These are phyloP conservation scores for Vulpes ferrilata DNA, from an alignment of 2,113 vertebrate genomes.

Conservation along the genomic window DNA sequence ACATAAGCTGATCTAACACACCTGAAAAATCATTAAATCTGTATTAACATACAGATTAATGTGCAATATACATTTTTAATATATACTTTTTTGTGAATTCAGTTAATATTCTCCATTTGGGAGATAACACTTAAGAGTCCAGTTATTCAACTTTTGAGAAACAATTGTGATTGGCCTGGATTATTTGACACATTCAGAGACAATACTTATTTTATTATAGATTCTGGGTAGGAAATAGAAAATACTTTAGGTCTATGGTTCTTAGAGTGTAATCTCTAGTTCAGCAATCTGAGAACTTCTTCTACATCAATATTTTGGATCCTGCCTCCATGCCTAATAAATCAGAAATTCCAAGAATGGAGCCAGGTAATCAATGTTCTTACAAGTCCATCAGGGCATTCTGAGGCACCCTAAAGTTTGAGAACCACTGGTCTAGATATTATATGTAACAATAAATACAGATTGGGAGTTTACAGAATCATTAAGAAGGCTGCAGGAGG, in stretches of 20 bases:
- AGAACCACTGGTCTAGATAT: background rate
- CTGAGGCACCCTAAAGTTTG: background rate
- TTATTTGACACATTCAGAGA: background rate
- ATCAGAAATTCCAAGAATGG: background rate
- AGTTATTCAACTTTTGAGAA: background rate
- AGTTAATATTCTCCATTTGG: background rate
- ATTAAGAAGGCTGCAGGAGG: background rate
- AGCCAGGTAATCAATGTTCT: background rate
- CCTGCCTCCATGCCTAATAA: background rate
- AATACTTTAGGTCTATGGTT: background rate
- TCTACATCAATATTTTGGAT: background rate
- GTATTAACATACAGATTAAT: background rate
- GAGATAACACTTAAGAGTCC: background rate
- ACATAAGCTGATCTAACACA: background rate
- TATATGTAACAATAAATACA: slow-evolving; percentile 2
- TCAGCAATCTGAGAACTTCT: background rate
- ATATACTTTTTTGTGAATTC: background rate
- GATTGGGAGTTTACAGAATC: background rate
- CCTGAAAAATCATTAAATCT: slow-evolving; percentile 2
- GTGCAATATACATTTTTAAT: background rate
- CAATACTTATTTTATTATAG: background rate
- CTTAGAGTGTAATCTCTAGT: background rate
- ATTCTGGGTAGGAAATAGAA: background rate
- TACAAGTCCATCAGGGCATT: background rate
- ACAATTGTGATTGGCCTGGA: background rate